Evolutionary conservation across 2,113 vertebrate genomes (phyloP).

Genomic region (Oenanthe melanoleuca): DNA sequence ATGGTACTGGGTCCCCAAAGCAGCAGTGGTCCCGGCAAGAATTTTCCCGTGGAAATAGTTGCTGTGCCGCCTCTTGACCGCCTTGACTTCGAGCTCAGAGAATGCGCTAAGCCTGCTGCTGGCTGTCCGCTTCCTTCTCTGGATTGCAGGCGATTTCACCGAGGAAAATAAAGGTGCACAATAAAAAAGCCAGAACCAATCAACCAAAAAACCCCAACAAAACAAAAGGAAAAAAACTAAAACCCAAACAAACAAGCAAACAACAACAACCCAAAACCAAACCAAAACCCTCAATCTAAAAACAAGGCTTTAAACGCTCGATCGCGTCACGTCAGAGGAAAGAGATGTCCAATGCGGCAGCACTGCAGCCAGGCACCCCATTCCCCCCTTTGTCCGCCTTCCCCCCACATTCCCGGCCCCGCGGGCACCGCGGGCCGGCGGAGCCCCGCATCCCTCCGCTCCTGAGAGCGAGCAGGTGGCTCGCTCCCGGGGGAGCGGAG

Average conservation of each 20-base stretch:
- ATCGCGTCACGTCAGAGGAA: not conserved
- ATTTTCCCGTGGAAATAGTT: not conserved
- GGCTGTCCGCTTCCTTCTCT: not conserved
- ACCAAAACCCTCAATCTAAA: not conserved
- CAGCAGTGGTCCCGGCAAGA: not conserved
- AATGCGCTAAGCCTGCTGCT: not conserved
- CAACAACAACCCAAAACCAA: too few relatives aligned
- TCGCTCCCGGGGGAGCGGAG: not conserved
- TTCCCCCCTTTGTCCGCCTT: accelerated
- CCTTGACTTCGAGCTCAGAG: not conserved
- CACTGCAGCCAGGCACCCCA: not conserved
- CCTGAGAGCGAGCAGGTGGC: not conserved
- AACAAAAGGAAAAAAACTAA: not conserved
- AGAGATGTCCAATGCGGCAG: not conserved
- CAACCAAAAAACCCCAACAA: not conserved
- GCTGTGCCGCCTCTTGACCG: too few relatives aligned
- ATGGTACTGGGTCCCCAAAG: not conserved
- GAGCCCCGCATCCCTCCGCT: not conserved
- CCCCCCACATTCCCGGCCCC: accelerated
- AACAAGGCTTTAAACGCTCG: not conserved
- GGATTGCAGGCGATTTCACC: not conserved
- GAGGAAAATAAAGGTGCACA: not conserved
- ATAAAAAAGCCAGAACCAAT: not conserved
- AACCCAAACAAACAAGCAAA: not conserved
- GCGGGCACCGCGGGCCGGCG: not conserved